Base-by-base conservation (phyloP, 2,113 vertebrate species). In the Australoheros scitulus region DNA sequence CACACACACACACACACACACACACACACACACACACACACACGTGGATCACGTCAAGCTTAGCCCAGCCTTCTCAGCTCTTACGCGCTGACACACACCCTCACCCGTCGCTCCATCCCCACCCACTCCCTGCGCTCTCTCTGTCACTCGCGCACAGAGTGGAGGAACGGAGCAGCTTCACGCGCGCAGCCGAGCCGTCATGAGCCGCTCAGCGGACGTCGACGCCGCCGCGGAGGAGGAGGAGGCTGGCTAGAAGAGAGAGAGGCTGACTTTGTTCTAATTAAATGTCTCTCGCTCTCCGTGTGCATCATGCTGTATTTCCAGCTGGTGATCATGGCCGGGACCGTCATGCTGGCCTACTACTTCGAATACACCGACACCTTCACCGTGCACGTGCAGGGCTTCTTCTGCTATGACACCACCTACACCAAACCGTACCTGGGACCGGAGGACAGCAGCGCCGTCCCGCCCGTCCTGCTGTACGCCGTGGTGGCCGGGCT, bases 321-420 rank as follows among this genome's bases (percentile, higher is more conserved):
- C 94, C 97, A 99, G 98, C 96, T 97, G 97, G 98, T 99, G 96
- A 98, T 99, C 93, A 98, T 98, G 97, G 98, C 98, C 93, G 98
- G 97, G 94, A 98, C 97, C 85, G 96, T 99, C 95, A 98, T 99
- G 98, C 93, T 99, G 96, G 97, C 97, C 58, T 98, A 98, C 92
- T 98, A 98, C 95, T 98, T 99, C 94, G 98, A 99, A 93, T 98
- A 97, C 96, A 98, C 97, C 32, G 98, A 99, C 95, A 99, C 98
- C 90, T 99, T 99, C 96, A 90, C 94, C 81, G 97, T 99, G 94
- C 97, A 98, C 94, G 96, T 98, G 93, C 98, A 98, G 93, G 98
- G 98, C 85, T 99, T 99, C 93, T 98, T 99, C 96, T 99, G 98
- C 96, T 97, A 97, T 92, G 98, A 99, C 94, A 97, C 94, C 92